These are phyloP conservation scores for Drosophila varians DNA, from an alignment of 1,140 invertebrate genomes.

Conservation along the genomic window DNA sequence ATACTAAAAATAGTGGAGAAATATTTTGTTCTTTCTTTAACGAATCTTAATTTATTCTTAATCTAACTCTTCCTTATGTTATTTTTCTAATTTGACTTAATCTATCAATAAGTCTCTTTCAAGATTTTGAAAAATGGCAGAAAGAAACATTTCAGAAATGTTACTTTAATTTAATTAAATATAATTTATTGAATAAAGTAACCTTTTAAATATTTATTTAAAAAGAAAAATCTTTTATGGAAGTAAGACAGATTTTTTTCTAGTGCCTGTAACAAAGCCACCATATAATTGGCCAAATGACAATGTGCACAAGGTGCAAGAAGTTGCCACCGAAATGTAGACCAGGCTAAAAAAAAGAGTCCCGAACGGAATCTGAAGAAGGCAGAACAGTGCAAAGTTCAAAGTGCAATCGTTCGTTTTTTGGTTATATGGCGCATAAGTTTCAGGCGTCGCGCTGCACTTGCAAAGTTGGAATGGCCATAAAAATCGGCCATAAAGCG, in stretches of 20 bases:
- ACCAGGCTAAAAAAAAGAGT: constrained; percentile 17
- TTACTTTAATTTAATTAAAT: too few relatives aligned
- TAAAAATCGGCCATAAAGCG: constrained; percentile 73
- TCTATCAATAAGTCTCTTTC: too few relatives aligned
- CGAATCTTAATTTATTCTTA: too few relatives aligned
- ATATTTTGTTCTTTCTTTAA: too few relatives aligned
- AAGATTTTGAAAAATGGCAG: too few relatives aligned
- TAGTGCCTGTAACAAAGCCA: constrained; percentile 8
- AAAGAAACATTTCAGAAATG: too few relatives aligned
- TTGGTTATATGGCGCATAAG: constrained; percentile 73
- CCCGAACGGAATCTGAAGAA: constrained; percentile 3
- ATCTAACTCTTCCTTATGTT: too few relatives aligned
- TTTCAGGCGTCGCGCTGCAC: constrained; percentile 45
- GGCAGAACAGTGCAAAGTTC: constrained; percentile 14
- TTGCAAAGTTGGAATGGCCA: constrained; percentile 67
- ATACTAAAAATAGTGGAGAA: too few relatives aligned
- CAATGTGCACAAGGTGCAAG: constrained; percentile 58
- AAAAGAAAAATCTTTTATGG: too few relatives aligned
- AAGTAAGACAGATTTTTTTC: constrained; percentile 3
- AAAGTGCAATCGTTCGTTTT: constrained; percentile 50
- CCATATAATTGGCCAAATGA: constrained; percentile 73
- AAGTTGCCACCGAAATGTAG: constrained; percentile 35
- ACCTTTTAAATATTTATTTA: too few relatives aligned
- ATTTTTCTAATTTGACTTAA: too few relatives aligned
- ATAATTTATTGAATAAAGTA: too few relatives aligned